A percentile compares a stretch with the other conserved stretches of the same genome.
These are phyloP conservation scores for Lipophrys pholis DNA, from an alignment of 2,113 vertebrate species.

Conservation along the genomic window DNA sequence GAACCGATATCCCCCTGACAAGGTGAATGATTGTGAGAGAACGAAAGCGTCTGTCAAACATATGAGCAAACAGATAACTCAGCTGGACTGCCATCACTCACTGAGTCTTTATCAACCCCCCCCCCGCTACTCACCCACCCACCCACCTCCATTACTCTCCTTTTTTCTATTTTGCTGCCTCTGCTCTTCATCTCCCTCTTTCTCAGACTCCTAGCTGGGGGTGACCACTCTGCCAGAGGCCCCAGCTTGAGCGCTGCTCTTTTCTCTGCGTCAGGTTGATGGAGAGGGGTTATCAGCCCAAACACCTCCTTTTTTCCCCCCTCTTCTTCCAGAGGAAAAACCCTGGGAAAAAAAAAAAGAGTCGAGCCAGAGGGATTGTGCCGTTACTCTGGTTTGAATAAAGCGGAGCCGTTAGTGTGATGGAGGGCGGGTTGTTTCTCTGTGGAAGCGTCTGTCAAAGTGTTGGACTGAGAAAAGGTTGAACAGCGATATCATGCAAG, in stretches of 20 bases:
- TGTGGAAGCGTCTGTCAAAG: constrained; percentile 20
- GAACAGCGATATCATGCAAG: constrained; percentile 17
- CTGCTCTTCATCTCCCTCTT: constrained; percentile 31
- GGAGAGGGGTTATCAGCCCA: constrained; percentile 70
- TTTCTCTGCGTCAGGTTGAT: constrained; percentile 59
- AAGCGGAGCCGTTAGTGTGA: constrained; percentile 29
- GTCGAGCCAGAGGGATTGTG: constrained; percentile 20
- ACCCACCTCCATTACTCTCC: neutral
- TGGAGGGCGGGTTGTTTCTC: constrained; percentile 20
- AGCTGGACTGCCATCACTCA: constrained; percentile 53
- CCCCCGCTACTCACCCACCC: no score
- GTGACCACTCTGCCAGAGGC: constrained; percentile 24
- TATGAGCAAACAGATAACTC: constrained; percentile 56
- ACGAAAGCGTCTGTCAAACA: constrained; percentile 63
- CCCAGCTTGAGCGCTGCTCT: constrained; percentile 29
- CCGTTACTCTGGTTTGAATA: constrained; percentile 32
- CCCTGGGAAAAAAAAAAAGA: constrained; percentile 65
- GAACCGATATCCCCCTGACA: constrained; percentile 52
- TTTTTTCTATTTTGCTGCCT: constrained; percentile 10
- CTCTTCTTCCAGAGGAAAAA: constrained; percentile 41
- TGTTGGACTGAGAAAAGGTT: constrained; percentile 8
- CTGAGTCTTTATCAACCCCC: constrained; percentile 40
- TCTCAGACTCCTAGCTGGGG: constrained; percentile 22
- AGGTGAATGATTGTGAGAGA: constrained; percentile 58
- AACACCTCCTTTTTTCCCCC: constrained; percentile 55